These are phyloP conservation scores for Zaprionus ornatus DNA, from an alignment of 1,140 invertebrate genomes.

Conservation along the genomic window DNA sequence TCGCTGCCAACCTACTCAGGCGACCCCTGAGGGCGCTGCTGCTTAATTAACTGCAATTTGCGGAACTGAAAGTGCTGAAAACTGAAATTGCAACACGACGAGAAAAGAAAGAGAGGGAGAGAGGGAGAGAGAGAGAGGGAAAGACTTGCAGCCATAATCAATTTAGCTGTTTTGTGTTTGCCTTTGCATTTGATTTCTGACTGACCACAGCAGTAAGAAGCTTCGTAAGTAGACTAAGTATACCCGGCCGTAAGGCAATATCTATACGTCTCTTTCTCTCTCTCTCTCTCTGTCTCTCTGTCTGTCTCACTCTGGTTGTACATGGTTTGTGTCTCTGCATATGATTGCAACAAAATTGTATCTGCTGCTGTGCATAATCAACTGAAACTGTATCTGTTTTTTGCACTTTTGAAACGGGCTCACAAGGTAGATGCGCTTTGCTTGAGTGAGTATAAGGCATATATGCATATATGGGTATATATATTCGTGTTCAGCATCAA, in stretches of 20 bases:
- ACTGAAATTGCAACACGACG: slow-evolving; percentile 11
- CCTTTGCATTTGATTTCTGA: slow-evolving; percentile 65
- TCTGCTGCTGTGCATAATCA: slow-evolving; percentile 73
- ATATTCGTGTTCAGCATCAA: not conserved
- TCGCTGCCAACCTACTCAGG: not conserved
- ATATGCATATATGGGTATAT: too few relatives aligned
- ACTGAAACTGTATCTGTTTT: slow-evolving; percentile 62
- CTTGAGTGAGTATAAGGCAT: accelerated
- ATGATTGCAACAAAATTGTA: slow-evolving; percentile 45
- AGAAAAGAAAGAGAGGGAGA: too few relatives aligned
- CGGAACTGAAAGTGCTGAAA: slow-evolving; percentile 28
- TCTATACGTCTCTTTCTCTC: slow-evolving; percentile 8
- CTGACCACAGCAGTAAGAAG: slow-evolving; percentile 43
- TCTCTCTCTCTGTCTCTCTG: slow-evolving; percentile 1
- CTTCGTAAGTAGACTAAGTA: slow-evolving; percentile 26
- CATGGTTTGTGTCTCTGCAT: slow-evolving; percentile 34
- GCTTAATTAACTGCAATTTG: slow-evolving; percentile 73
- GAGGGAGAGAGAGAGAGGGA: not conserved
- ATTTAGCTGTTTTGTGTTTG: slow-evolving; percentile 62
- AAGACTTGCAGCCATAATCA: slow-evolving; percentile 61
- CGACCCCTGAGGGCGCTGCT: slow-evolving; percentile 1
- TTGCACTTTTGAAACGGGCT: not conserved
- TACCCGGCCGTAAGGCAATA: not conserved
- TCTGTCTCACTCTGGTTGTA: too few relatives aligned
- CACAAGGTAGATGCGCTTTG: not conserved